A percentile compares a stretch with the other conserved stretches of the same genome.
These are phyloP conservation scores for Heterodera carotae DNA, from an alignment of 1,140 invertebrate species.

Conservation along the genomic window DNA sequence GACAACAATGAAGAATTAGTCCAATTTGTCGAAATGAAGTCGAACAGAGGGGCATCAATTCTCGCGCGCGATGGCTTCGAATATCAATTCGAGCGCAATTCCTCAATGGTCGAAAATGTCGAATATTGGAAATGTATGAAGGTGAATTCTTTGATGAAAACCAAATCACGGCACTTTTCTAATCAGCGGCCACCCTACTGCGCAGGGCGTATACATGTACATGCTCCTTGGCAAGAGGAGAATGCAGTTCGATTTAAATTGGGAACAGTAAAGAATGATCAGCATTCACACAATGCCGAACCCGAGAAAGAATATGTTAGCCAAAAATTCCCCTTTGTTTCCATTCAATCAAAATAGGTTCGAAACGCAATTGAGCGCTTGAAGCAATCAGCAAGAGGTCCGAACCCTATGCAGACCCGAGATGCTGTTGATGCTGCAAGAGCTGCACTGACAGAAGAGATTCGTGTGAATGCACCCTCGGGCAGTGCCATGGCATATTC, in stretches of 20 bases:
- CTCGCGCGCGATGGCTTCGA: neutral
- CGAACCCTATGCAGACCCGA: conserved; percentile 5
- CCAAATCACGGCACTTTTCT: too few relatives aligned
- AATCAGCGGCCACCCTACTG: neutral
- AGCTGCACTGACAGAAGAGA: neutral
- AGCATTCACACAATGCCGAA: neutral
- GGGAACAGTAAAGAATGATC: neutral
- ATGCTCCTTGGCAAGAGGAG: neutral
- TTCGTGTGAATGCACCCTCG: conserved; percentile 11
- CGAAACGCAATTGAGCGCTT: neutral
- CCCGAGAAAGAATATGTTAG: neutral
- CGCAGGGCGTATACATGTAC: neutral
- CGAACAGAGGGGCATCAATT: neutral
- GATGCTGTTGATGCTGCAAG: conserved; percentile 15
- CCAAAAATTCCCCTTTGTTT: too few relatives aligned
- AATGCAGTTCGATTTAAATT: neutral
- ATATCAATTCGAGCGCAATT: neutral
- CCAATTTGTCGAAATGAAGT: neutral
- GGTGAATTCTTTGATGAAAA: too few relatives aligned
- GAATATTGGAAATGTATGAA: too few relatives aligned
- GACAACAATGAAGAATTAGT: neutral
- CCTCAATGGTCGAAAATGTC: too few relatives aligned
- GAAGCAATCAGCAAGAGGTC: neutral
- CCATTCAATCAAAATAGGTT: neutral
- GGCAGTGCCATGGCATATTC: neutral